Percentiles rank a stretch among this genome's conserved stretches.
Evolutionary conservation across 1,140 invertebrate species (phyloP).

Genomic region (Coelopa frigida): DNA sequence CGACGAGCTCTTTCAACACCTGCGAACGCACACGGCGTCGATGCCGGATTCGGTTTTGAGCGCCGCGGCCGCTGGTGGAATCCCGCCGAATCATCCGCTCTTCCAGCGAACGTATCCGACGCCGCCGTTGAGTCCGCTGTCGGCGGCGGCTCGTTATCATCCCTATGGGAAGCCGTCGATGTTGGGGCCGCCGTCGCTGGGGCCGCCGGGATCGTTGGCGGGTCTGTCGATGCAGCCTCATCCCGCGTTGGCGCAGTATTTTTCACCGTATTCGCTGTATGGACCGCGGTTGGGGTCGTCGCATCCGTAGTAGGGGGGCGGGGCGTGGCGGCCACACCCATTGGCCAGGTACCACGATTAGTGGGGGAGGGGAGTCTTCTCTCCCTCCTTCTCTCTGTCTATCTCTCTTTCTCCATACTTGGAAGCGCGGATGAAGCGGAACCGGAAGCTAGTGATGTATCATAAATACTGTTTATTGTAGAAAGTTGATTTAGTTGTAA

Average conservation of each 20-base stretch:
- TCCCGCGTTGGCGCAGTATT: conserved; percentile 65
- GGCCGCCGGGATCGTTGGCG: conserved; percentile 50
- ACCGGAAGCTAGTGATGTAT: conserved; percentile 10
- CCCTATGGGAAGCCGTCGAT: conserved; percentile 74
- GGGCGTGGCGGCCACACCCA: conserved; percentile 4
- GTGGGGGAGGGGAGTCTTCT: too few species aligned
- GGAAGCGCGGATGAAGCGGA: conserved; percentile 1
- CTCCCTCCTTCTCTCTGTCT: background rate
- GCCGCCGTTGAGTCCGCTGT: conserved; percentile 73
- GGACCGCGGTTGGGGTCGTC: conserved; percentile 70
- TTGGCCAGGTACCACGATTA: background rate
- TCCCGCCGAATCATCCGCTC: conserved; percentile 58
- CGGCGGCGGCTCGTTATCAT: conserved; percentile 72
- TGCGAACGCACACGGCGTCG: conserved; percentile 75
- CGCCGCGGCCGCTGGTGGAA: conserved; percentile 45
- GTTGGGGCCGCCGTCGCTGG: conserved; percentile 41
- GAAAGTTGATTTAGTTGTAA: background rate
- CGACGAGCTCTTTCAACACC: conserved; percentile 83
- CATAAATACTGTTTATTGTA: background rate
- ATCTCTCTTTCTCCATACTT: background rate
- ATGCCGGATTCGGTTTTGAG: conserved; percentile 50
- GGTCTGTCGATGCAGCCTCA: conserved; percentile 57
- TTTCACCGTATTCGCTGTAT: conserved; percentile 79
- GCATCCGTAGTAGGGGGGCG: conserved; percentile 49
- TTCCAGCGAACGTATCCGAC: conserved; percentile 76